Evolutionary conservation across 2,797 vertebrate genomes (phyloP).

Genomic region (Bovichtus diacanthus): DNA sequence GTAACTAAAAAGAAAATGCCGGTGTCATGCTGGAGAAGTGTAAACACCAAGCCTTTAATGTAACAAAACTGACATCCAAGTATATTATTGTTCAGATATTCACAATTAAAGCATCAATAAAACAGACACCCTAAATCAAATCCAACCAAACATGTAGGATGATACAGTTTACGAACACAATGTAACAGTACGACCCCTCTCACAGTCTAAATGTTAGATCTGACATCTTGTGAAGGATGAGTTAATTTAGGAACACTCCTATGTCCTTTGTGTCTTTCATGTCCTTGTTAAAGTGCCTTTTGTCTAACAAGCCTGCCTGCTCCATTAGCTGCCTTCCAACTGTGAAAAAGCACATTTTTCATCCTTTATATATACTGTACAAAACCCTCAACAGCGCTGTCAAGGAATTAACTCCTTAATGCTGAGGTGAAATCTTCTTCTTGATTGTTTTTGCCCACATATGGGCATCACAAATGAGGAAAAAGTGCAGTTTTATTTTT

Average conservation of each 20-base stretch:
- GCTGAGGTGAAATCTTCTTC: not conserved
- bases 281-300: conserved; percentile 72
- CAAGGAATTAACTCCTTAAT: conserved; percentile 46
- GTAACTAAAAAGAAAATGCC: not conserved
- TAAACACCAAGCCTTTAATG: not conserved
- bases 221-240: conserved; percentile 58
- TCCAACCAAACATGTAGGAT: conserved; percentile 6
- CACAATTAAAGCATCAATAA: not conserved
- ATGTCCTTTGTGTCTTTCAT: conserved; percentile 70
- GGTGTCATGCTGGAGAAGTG: not conserved
- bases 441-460: conserved; percentile 1
- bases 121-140: not conserved
- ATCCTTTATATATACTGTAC: conserved; percentile 66
- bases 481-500: conserved; percentile 4
- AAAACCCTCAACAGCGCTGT: conserved; percentile 38
- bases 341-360: conserved; percentile 78
- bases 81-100: not conserved
- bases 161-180: conserved; percentile 34
- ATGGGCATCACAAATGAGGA: not conserved
- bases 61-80: not conserved
- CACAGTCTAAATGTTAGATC: conserved; percentile 35
- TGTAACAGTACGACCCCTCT: conserved; percentile 5
- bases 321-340: conserved; percentile 80
- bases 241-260: conserved; percentile 58
- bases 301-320: conserved; percentile 68